These are phyloP conservation scores for Peromyscus melanophrys DNA, from an alignment of 2,797 vertebrate species.

Conservation along the genomic window DNA sequence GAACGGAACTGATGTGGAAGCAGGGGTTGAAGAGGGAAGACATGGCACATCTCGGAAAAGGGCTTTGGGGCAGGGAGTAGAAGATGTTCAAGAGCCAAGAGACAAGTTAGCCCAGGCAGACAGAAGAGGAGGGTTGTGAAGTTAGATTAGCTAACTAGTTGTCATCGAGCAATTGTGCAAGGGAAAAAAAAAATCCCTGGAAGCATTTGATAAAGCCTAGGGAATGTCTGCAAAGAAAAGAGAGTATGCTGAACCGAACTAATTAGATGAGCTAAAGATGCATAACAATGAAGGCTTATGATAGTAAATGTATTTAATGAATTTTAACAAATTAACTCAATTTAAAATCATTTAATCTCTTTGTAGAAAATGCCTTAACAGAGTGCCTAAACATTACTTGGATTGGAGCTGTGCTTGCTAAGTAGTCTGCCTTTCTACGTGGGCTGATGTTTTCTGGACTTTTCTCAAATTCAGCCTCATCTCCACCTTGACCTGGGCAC, in stretches of 20 bases:
- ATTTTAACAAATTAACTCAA: constrained; percentile 69
- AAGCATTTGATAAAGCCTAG: neutral
- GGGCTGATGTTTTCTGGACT: neutral
- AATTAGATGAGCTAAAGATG: constrained; percentile 1
- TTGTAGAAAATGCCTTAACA: constrained; percentile 34
- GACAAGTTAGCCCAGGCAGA: neutral
- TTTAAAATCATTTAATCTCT: constrained; percentile 61
- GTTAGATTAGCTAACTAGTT: accelerated
- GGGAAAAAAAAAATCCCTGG: neutral
- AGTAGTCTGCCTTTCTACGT: neutral
- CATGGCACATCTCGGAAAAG: neutral
- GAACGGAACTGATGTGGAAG: neutral
- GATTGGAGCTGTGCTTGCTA: neutral
- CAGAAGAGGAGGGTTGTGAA: no score
- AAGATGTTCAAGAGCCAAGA: neutral
- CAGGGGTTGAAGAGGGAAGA: neutral
- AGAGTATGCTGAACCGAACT: neutral
- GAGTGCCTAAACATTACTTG: constrained; percentile 7
- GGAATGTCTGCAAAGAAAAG: neutral
- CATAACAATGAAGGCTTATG: neutral
- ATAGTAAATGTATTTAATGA: constrained; percentile 5
- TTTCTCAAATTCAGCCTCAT: neutral
- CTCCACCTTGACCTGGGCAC: neutral
- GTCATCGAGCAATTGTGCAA: neutral
- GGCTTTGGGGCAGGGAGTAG: no score